Base-by-base conservation (phyloP, 2,888 invertebrate genomes). In the Sphinx pinastri region DNA sequence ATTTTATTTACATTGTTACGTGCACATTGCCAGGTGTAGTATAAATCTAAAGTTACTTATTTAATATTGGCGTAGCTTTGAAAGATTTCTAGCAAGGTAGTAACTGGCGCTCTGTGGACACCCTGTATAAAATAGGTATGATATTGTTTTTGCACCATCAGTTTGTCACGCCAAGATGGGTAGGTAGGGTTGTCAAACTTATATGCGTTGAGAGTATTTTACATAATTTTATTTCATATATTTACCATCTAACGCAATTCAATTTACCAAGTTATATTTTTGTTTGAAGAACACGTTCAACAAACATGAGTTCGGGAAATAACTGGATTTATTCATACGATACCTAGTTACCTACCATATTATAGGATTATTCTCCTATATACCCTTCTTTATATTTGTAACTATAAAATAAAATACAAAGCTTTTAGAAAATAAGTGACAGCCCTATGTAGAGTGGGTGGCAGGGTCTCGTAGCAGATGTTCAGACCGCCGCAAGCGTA, bases 21-120 rank as follows among this genome's bases (percentile, higher is more conserved):
- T 16, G 45, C 57, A 57, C 68, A 70, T 71, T 67, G 72, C 72
- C 16, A 63, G 54, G 54, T 55, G 54, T 55, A 47, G 47, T 60
- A 45, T 11, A 55, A 55, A 5, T 60, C 8, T n/a, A 8, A 60
- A 60, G n/a, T 60, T 19, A 11, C 11, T 12, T 25, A 19, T 16
- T 25, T 0, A 25, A 14, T 11, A 51, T 4, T 51, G 10, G 10
- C 25, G 25, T 25, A 25, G 25, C n/a, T 16, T 55, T 14, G 38
- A 14, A 38, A 59, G 38, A n/a, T 59, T 59, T 38, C 59, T 7
- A n/a, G 38, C 6, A 59, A 59, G 13, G 11, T 13, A 58, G 7
- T 13, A 14, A 14, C 14, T 12, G 47, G 11, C 11, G 11, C 16
- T 16, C 1, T 47, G 16, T 47, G 16, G 16, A 16, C 54, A n/a